phyloP scores from a whole-genome alignment of 92 coral and sea anemone species.

The Galaxea fascicularis region DNA sequence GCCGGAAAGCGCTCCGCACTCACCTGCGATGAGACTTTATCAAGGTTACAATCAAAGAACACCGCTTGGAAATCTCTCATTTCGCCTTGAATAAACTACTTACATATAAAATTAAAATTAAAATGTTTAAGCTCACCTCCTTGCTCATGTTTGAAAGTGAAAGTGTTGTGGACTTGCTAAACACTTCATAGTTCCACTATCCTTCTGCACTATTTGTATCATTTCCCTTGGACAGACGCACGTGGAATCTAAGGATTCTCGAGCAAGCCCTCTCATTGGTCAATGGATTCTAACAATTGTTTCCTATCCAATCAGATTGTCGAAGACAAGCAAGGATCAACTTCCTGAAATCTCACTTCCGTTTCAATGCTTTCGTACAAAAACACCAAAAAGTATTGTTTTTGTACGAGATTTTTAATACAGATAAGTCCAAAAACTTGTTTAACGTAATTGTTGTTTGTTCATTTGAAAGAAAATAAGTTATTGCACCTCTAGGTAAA shows the following conservation, averaged over 20 bases:
- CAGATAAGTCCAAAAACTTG: not conserved
- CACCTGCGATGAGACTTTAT: conserved; percentile 24
- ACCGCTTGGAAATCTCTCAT: not conserved
- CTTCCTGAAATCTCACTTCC: conserved; percentile 29
- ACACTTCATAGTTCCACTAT: not conserved
- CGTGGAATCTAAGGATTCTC: conserved; percentile 56
- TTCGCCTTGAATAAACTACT: not conserved
- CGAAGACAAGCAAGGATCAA: not conserved
- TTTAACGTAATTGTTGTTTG: not conserved
- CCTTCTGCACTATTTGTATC: conserved; percentile 32
- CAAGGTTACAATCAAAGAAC: not conserved
- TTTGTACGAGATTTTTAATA: not conserved
- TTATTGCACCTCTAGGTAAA: not conserved
- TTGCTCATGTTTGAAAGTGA: conserved; percentile 48
- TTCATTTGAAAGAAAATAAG: not conserved
- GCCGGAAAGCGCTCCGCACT: conserved; percentile 16
- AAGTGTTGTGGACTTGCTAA: conserved; percentile 8
- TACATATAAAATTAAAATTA: not conserved
- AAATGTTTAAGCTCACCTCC: conserved; percentile 37
- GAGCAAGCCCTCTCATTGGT: conserved; percentile 49
- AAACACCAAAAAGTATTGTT: not conserved
- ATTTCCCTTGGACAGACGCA: conserved; percentile 23
- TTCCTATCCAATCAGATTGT: conserved; percentile 42
- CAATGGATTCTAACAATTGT: conserved; percentile 16
- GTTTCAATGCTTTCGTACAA: not conserved